A percentile compares a stretch with the other conserved stretches of the same genome.
phyloP scores from a whole-genome alignment of 2,797 vertebrate genomes.

The Epinephelus coioides region DNA sequence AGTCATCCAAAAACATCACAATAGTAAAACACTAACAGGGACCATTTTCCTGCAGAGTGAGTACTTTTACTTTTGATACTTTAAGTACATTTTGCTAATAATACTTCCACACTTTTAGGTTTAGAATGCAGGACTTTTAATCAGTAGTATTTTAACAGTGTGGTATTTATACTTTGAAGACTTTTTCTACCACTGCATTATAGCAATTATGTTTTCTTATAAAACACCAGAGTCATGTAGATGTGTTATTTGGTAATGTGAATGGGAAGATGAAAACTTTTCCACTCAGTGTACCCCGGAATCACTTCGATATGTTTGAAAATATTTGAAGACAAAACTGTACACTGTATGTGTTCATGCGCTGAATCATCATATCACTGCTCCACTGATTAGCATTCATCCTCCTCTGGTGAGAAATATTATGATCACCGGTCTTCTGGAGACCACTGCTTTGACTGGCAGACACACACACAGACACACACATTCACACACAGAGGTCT shows the following conservation, averaged over 20 bases:
- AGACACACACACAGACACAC: constrained; percentile 10
- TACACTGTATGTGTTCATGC: neutral
- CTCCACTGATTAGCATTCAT: constrained; percentile 33
- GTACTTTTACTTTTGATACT: too few species aligned
- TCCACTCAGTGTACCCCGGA: neutral
- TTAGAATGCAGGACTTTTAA: too few species aligned
- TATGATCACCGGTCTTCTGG: constrained; percentile 44
- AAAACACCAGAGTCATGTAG: neutral
- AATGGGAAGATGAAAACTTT: neutral
- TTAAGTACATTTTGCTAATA: too few species aligned
- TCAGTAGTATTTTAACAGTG: too few species aligned
- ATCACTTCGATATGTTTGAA: neutral
- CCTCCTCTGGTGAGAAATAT: constrained; percentile 43
- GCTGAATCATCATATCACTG: constrained; percentile 39
- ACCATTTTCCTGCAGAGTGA: too few species aligned
- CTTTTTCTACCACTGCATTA: too few species aligned
- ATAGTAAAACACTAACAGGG: too few species aligned
- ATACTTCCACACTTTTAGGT: too few species aligned
- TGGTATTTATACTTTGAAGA: too few species aligned
- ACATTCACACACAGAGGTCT: constrained; percentile 2
- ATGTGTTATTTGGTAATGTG: neutral
- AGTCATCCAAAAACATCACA: too few species aligned
- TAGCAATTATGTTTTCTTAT: neutral
- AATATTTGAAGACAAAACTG: neutral
- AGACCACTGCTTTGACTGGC: constrained; percentile 34